Evolutionary conservation across 2,888 invertebrate species (phyloP).

Genomic region (Serripes groenlandicus): DNA sequence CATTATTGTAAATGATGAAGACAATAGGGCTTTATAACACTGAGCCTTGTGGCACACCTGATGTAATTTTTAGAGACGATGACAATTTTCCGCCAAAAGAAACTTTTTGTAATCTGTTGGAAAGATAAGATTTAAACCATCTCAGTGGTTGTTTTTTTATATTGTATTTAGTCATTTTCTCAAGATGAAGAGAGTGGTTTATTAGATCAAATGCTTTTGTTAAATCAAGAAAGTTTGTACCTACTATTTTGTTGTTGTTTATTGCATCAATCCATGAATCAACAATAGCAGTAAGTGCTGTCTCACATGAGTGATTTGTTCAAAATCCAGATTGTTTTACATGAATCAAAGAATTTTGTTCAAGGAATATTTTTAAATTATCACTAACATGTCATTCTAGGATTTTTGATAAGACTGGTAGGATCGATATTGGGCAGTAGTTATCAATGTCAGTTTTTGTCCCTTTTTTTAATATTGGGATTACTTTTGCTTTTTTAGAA

Average conservation of each 20-base stretch:
- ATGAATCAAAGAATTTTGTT: neutral
- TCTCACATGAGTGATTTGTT: neutral
- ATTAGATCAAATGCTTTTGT: slow-evolving; percentile 15
- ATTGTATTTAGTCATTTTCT: neutral
- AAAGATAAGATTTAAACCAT: neutral
- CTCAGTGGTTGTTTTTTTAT: neutral
- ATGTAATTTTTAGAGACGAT: neutral
- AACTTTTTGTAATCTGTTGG: neutral
- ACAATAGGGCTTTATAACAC: neutral
- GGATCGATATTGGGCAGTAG: neutral
- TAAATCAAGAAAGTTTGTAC: neutral
- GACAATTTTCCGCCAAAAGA: neutral
- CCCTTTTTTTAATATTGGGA: neutral
- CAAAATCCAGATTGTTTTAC: slow-evolving; percentile 1
- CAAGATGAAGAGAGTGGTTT: neutral
- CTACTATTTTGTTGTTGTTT: neutral
- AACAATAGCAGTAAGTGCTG: neutral
- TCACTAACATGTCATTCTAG: slow-evolving; percentile 1
- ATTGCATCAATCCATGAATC: neutral
- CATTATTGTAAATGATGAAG: slow-evolving; percentile 3
- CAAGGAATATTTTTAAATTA: neutral
- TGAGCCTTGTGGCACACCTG: slow-evolving; percentile 11
- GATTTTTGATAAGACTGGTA: neutral
- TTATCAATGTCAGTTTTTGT: neutral
- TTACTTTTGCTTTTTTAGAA: slow-evolving; percentile 10